A percentile compares a stretch with the other conserved stretches of the same genome.
Evolutionary conservation across 2,113 vertebrate genomes (phyloP).

Genomic region (Amphiprion percula): DNA sequence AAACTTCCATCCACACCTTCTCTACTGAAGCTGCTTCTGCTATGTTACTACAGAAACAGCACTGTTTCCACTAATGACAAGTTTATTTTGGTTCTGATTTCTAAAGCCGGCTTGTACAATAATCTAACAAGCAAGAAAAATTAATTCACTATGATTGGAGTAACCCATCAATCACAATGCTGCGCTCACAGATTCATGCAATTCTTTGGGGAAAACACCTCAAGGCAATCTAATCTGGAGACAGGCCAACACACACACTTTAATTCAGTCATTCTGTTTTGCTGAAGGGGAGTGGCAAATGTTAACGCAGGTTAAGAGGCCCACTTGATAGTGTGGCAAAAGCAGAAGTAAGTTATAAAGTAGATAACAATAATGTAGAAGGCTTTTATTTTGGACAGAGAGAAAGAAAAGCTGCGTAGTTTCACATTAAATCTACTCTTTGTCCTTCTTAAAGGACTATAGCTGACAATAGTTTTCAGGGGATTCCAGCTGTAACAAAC

Average conservation of each 20-base stretch:
- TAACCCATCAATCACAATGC: conserved; percentile 7
- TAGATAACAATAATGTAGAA: neutral
- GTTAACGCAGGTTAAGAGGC: conserved; percentile 10
- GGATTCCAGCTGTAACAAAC: neutral
- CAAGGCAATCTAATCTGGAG: conserved; percentile 13
- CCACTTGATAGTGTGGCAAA: neutral
- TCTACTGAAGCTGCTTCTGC: conserved; percentile 30
- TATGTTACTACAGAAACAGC: conserved; percentile 34
- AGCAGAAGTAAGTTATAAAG: neutral
- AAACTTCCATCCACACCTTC: conserved; percentile 15
- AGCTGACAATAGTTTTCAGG: neutral
- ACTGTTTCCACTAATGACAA: conserved; percentile 16
- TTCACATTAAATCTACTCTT: conserved; percentile 7
- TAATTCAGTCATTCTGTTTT: conserved; percentile 22
- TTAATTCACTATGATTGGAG: neutral
- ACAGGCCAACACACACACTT: conserved; percentile 27
- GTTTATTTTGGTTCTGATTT: conserved; percentile 41
- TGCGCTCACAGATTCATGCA: neutral
- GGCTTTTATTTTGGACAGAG: neutral
- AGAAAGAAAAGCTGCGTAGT: neutral
- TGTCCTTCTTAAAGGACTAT: neutral
- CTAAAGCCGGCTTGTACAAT: neutral
- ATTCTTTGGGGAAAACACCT: conserved; percentile 12
- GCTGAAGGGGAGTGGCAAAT: conserved; percentile 38
- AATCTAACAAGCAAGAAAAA: neutral